Base-by-base conservation (phyloP, 2,797 vertebrate species). In the Pipistrellus nathusii region DNA sequence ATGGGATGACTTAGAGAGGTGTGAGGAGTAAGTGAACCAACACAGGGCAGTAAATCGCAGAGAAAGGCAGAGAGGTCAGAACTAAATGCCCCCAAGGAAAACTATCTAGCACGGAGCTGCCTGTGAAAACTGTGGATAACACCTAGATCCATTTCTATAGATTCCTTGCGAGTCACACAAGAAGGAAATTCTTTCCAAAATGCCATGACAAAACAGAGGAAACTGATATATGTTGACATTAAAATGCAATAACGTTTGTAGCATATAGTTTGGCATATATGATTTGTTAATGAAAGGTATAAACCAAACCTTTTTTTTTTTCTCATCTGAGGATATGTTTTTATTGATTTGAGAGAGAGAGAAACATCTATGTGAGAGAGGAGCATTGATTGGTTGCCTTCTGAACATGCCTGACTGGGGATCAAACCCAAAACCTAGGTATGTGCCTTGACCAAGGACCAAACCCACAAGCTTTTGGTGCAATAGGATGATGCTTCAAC, bases 151-250 rank as follows among this genome's bases (percentile, higher is more conserved):
- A 57, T 84, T 48, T 59, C 78, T 64, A 12, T 15, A 78, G 69
- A 20, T 85, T 85, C 68, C 62, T 32, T 30, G 20, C 62, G 51
- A 80, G 66, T 6, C 44, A 41, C 53, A 35, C 13, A 76, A 86
- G 30, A 83, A 46, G 32, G 25, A 55, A 92, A 66, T 78, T 88
- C 71, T 91, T 83, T 88, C 81, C 87, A 90, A 71, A 84, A 32
- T 68, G 30, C 18, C 44, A 68, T 73, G 44, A 73, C 41, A 46
- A 92, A 91, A 83, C 30, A 94, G 32, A 93, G 8, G 72, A 48
- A 91, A 30, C 30, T 18, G 59, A 30, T 48, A 84, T 15, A 69
- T 38, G 3, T 77, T 89, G 86, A 95, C 46, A 95, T 71, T 46
- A 76, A 91, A 82, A 57, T 80, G 25, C 21, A 6, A 38, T 84